Base-by-base conservation (phyloP, 2,888 invertebrate species). In the Pterobdella sp. region DNA sequence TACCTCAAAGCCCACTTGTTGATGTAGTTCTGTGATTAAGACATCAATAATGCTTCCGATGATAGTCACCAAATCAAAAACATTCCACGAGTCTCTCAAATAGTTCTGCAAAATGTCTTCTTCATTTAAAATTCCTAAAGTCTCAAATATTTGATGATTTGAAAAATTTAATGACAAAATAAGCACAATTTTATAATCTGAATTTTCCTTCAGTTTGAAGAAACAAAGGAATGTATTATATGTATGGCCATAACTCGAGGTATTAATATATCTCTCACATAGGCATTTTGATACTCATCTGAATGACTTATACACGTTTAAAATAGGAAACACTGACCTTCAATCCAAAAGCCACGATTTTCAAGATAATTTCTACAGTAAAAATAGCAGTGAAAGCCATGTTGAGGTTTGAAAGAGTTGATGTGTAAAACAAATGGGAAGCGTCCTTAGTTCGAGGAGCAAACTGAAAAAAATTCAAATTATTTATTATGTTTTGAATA, bases 61-160 rank as follows among this genome's bases (percentile, higher is more conserved):
- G 81, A 99, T 98, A 79, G 98, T 99, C 82, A 99, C 92, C 86
- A 98, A 95, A 89, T 99, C 99, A 86, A 99, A 99, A 75, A 93
- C 92, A 86, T 99, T 99, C 99, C 99, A 99, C 22, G 94, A 93
- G 86, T 99, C 98, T 87, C 95, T 94, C 90, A 99, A 99, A 89
- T 98, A 99, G 87, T 99, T 99, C 97, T 97, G 72, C 22, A 70
- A n/a, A n/a, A 63, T 26, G 35, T 34, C 26, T 31, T 64, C 29
- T 31, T 18, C 29, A 32, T 2, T 32, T 1, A 66, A 1, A 31
- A 60, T 31, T 31, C 1, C 4, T 60, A 22, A 22, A 31, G 26
- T 14, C 22, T 22, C 60, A 60, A 22, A 31, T 60, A 22, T 60
- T 4, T 1, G 26, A 56, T 56, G 22, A 56, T 56, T 56, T 56